Base-by-base conservation (phyloP, 1,140 invertebrate genomes). In the Drosophila ananassae region DNA sequence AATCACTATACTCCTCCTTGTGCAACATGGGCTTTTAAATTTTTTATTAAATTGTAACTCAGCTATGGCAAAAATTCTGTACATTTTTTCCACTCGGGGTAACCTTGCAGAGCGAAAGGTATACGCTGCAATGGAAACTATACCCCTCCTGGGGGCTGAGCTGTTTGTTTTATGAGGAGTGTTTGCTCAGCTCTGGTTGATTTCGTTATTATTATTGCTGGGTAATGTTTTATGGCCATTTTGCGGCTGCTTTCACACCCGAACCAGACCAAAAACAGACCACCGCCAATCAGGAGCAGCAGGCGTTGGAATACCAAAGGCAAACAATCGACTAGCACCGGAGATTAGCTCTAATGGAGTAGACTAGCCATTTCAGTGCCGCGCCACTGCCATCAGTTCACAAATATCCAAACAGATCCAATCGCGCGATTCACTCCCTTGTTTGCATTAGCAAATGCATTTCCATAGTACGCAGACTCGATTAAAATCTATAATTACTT, bases 341-440 rank as follows among this genome's bases (percentile, higher is more conserved):
- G 61, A 87, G 78, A 87, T 84, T 81, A 81, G 58, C 60, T 58
- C 78, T 81, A 85, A 85, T 85, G 78, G 78, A 78, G 80, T 85
- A 61, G 37, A 46, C 46, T 53, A 4, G 21, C 37, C 64, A 61
- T 55, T 64, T 67, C 51, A n/a, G n/a, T n/a, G n/a, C n/a, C n/a
- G n/a, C 17, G 17, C 17, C 1, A 17, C 17, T 24, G 21, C 37
- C 30, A 37, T 17, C 24, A 39, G 44, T 32, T 25, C 17, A 17
- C 17, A 17, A 17, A 17, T 17, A 17, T 17, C 41, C 66, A 68
- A 63, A 56, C 51, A 69, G 41, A 69, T 57, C 52, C 32, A 25
- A 69, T 69, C 63, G 63, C 63, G 59, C 25, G 21, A 51, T 63
- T 44, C 37, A 39, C 28, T 17, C 32, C 21, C 12, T 17, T 67